Evolutionary conservation across 2,113 vertebrate genomes (phyloP), one percentile per base, ranked within the genome.

Genomic region (Junco hyemalis): DNA sequence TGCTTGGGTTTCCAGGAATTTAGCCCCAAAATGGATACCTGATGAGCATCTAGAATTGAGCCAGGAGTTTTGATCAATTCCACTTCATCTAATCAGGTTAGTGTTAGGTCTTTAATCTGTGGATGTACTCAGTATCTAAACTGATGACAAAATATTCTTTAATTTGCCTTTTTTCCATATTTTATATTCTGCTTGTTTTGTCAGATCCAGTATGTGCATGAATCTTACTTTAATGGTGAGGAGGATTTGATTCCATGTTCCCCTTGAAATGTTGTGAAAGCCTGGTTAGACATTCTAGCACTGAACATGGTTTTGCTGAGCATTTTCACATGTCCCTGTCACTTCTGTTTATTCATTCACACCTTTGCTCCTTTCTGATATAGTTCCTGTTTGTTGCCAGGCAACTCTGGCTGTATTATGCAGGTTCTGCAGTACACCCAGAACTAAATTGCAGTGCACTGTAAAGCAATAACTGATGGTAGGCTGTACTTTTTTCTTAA

Each of bases 311-410:
- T 84, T 96, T 96, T 80, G 72, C 88, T 70, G 77, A 85, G 71
- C 47, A 68, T 95, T 95, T 96, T 64, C 65, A 85, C 19, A 47
- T 87, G 56, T 83, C 56, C 57, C 78, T 65, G 72, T 81, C 68
- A 63, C 89, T 81, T 94, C 47, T 95, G 91, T 96, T 97, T 96
- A 94, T 96, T 90, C 74, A 59, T 96, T 93, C 79, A 93, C 95
- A 95, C 97, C 95, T 95, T 95, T 76, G 95, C 82, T 86, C 78
- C 90, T 96, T 85, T 96, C 87, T 40, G 54, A 77, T 95, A 78
- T 86, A 82, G 88, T 86, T 93, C 88, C 96, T 96, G 96, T 94
- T 95, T 90, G 97, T 98, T 98, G 97, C 97, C 96, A 97, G 97
- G 98, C 97, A 98, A 98, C 97, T 86, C n/a, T 56, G 81, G 42